phyloP scores from a whole-genome alignment of 2,888 invertebrate genomes.

The Tipula vernalis region DNA sequence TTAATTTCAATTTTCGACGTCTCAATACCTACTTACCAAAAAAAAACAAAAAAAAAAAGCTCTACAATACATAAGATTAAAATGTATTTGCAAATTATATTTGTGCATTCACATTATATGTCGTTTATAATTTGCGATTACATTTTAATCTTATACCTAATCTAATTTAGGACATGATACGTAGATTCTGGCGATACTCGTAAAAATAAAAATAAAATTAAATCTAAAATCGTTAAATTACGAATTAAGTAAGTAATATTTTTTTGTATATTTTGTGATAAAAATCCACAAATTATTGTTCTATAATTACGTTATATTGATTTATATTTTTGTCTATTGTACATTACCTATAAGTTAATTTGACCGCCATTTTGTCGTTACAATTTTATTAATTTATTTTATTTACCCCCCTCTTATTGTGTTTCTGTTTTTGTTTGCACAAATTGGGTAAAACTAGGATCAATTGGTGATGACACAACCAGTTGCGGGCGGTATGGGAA shows the following conservation, averaged over 20 bases:
- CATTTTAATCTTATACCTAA: not conserved
- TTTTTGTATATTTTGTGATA: not conserved
- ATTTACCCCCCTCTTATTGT: not conserved
- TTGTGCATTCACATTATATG: not conserved
- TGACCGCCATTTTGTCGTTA: not conserved
- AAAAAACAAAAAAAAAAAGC: not conserved
- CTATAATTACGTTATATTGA: not conserved
- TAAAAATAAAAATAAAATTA: not conserved
- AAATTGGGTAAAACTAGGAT: slow-evolving; percentile 48
- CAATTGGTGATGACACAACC: slow-evolving; percentile 83
- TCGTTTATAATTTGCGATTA: not conserved
- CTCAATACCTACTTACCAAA: not conserved
- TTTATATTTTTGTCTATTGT: not conserved
- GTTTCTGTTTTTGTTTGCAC: not conserved
- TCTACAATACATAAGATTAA: not conserved
- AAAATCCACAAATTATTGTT: not conserved
- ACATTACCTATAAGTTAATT: not conserved
- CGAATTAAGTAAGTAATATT: not conserved
- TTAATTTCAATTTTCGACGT: not conserved
- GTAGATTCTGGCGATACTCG: not conserved
- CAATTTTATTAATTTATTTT: not conserved
- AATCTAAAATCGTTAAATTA: not conserved
- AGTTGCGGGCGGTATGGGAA: slow-evolving; percentile 89
- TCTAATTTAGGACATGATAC: not conserved
- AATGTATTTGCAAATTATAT: not conserved